Evolutionary conservation across 2,888 invertebrate species (phyloP).

Genomic region (Dolichomitus sp.): DNA sequence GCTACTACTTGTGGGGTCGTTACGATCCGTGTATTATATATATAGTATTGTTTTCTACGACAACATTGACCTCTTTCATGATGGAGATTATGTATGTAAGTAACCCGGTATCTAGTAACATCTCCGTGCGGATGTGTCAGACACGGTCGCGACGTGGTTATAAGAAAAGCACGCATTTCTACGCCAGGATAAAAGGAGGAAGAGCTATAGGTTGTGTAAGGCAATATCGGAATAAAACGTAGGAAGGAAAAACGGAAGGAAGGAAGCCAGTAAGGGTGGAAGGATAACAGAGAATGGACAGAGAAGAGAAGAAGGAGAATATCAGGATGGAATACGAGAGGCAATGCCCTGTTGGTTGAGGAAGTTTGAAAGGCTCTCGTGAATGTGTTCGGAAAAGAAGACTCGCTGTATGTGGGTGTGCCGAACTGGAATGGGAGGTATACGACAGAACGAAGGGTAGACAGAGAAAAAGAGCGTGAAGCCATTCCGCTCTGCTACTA

Average conservation of each 20-base stretch:
- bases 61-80: slow-evolving; percentile 25
- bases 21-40: slow-evolving; percentile 25
- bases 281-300: slow-evolving; percentile 8
- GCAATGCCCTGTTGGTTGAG: slow-evolving; percentile 25
- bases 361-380: slow-evolving; percentile 37
- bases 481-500: slow-evolving; percentile 46
- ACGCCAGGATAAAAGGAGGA: slow-evolving; percentile 47
- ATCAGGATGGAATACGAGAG: slow-evolving; percentile 42
- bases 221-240: slow-evolving; percentile 49
- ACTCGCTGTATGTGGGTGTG: slow-evolving; percentile 7
- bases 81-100: slow-evolving; percentile 45
- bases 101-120: slow-evolving; percentile 62
- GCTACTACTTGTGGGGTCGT: slow-evolving; percentile 32
- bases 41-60: background rate
- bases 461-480: slow-evolving; percentile 37
- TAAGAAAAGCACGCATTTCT: slow-evolving; percentile 42
- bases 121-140: slow-evolving; percentile 59
- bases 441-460: slow-evolving; percentile 24
- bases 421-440: slow-evolving; percentile 27
- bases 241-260: slow-evolving; percentile 47
- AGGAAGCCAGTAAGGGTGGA: slow-evolving; percentile 28
- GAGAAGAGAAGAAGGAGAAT: slow-evolving; percentile 69
- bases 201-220: slow-evolving; percentile 21
- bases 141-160: slow-evolving; percentile 46
- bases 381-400: slow-evolving; percentile 43